A percentile compares a stretch with the other conserved stretches of the same genome.
phyloP scores from a whole-genome alignment of 2,113 vertebrate species.

The Gadus macrocephalus region DNA sequence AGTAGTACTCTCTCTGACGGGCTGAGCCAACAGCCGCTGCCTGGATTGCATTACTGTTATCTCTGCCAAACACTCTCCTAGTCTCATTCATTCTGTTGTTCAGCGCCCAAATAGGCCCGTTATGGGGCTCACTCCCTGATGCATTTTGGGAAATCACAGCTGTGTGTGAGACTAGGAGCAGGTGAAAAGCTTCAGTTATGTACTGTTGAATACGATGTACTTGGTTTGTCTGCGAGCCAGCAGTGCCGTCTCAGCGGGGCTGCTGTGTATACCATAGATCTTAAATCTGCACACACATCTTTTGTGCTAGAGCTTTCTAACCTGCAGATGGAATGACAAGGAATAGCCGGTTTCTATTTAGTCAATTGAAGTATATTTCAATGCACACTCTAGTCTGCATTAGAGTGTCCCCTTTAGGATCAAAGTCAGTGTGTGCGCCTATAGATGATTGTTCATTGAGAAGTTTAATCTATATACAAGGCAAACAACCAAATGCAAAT shows the following conservation, averaged over 20 bases:
- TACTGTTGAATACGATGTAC: neutral
- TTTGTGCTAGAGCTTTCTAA: constrained; percentile 27
- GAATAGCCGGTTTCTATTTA: constrained; percentile 1
- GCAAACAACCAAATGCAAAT: too few relatives aligned
- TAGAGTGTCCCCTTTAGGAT: too few relatives aligned
- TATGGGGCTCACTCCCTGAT: neutral
- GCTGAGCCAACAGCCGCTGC: neutral
- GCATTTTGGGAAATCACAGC: constrained; percentile 29
- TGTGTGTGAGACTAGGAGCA: too few relatives aligned
- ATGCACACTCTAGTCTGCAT: too few relatives aligned
- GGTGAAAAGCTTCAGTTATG: constrained; percentile 23
- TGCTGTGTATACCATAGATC: constrained; percentile 14
- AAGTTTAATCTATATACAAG: too few relatives aligned
- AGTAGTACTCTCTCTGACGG: neutral
- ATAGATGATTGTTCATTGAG: too few relatives aligned
- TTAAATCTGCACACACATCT: constrained; percentile 15
- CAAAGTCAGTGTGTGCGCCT: too few relatives aligned
- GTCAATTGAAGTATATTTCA: too few relatives aligned
- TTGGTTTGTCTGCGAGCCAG: constrained; percentile 35
- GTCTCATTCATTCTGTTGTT: neutral
- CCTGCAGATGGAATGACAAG: constrained; percentile 1
- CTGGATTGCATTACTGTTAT: neutral
- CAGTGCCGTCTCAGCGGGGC: constrained; percentile 19
- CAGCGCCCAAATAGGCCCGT: neutral
- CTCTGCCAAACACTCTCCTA: neutral